Conservation (phyloP, 2,113 vertebrate genomes). For the Embiotoca jacksoni region DNA sequence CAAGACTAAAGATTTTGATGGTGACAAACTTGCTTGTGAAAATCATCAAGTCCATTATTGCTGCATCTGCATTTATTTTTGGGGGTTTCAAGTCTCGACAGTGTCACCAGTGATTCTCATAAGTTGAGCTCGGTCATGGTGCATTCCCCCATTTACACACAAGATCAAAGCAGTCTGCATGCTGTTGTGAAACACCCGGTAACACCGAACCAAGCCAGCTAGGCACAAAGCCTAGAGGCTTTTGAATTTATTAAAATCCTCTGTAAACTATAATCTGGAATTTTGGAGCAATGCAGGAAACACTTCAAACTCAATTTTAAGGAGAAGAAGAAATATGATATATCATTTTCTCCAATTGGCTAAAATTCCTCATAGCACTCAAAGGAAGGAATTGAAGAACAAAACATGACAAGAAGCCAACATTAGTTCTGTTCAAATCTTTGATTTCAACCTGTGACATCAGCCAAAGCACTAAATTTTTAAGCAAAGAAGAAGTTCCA, state of each 20-base stretch:
- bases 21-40: constrained; percentile 13
- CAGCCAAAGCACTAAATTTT: too few species aligned
- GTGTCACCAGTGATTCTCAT: constrained; percentile 10
- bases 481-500: too few species aligned
- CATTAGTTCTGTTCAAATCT: neutral
- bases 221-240: constrained; percentile 5
- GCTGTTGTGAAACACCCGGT: constrained; percentile 3
- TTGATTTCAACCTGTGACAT: too few species aligned
- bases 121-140: constrained; percentile 21
- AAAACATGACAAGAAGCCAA: neutral
- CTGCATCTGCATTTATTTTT: constrained; percentile 3
- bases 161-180: constrained; percentile 26
- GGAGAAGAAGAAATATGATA: neutral
- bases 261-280: constrained; percentile 1
- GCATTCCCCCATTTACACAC: constrained; percentile 20
- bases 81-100: neutral
- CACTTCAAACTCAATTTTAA: neutral
- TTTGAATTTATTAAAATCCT: constrained; percentile 18
- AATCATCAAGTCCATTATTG: neutral
- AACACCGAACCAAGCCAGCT: constrained; percentile 4
- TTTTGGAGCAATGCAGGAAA: neutral
- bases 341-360: neutral
- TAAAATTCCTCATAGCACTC: neutral
- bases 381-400: neutral
- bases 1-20: neutral